These are phyloP conservation scores for Amphiprion percula DNA, from an alignment of 2,113 vertebrate genomes.

Conservation along the genomic window DNA sequence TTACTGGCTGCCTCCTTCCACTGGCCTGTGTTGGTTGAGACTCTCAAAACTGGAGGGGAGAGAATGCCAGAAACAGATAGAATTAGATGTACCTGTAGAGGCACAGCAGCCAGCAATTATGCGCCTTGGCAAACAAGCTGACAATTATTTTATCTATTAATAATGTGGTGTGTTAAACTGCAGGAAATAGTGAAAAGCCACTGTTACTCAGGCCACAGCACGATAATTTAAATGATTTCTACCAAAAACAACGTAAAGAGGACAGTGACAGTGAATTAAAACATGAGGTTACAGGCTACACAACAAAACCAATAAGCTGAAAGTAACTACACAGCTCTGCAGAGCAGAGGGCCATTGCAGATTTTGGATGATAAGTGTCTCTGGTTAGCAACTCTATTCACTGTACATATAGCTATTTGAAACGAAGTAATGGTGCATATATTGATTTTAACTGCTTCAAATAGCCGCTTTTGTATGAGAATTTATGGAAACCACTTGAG, in stretches of 20 bases:
- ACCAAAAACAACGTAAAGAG: not conserved
- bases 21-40: constrained; percentile 96
- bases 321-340: not conserved
- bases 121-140: no score
- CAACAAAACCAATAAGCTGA: not conserved
- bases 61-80: constrained; percentile 23
- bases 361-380: not conserved
- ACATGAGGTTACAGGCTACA: not conserved
- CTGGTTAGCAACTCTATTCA: not conserved
- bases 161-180: no score
- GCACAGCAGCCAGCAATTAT: no score
- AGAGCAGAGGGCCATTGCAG: not conserved
- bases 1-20: constrained; percentile 99
- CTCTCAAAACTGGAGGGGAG: constrained; percentile 89
- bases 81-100: not conserved
- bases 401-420: no score
- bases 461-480: not conserved
- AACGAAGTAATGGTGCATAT: no score
- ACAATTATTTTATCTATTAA: no score
- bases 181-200: no score
- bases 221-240: no score
- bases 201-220: not conserved
- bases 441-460: not conserved
- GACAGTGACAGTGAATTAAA: not conserved
- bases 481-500: not conserved